Base-by-base conservation (phyloP, 2,113 vertebrate genomes). In the Pelecanus crispus region DNA sequence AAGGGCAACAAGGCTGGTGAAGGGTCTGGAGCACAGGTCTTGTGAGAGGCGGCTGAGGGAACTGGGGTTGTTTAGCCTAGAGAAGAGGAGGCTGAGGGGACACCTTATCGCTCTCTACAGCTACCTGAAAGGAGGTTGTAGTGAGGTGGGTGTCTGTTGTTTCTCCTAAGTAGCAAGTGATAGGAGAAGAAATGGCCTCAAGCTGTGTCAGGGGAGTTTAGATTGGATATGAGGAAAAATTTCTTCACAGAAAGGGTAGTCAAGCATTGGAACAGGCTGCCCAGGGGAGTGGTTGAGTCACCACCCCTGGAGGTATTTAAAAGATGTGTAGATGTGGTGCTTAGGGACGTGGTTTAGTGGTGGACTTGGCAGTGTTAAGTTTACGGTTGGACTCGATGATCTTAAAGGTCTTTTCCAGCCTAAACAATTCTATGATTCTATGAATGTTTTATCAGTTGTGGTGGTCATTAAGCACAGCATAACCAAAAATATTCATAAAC, bases 391-490 rank as follows among this genome's bases (percentile, higher is more conserved):
- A 36, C 22, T 36, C 2, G 4, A 25, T 36, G 14, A 11, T 36
- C 34, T 24, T 61, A 61, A 17, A 36, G 58, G 22, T 36, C 58
- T 61, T 36, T 61, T 61, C 22, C 58, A 36, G 25, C 58, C 58
- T 61, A 17, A 61, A 36, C 2, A 4, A 58, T 58, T 58, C 31
- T 34, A 21, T 58, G 15, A 25, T 61, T 61, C 58, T 36, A 17
- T 61, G 44, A 85, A 80, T 73, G 55, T 97, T 92, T 94, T 49
- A 84, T 95, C 88, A 61, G 22, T 95, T 95, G 61, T 83, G 81
- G 70, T 7, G 15, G 81, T 74, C 72, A 47, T 92, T 85, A 90
- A 92, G 58, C 49, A 62, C 74, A 94, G 55, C 55, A 73, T 85
- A 96, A 95, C 67, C 29, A 81, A 65, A 96, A 75, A 65, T 87